These are phyloP conservation scores for Neosilurus hyrtlii DNA, from an alignment of 2,797 vertebrate genomes.

Conservation along the genomic window DNA sequence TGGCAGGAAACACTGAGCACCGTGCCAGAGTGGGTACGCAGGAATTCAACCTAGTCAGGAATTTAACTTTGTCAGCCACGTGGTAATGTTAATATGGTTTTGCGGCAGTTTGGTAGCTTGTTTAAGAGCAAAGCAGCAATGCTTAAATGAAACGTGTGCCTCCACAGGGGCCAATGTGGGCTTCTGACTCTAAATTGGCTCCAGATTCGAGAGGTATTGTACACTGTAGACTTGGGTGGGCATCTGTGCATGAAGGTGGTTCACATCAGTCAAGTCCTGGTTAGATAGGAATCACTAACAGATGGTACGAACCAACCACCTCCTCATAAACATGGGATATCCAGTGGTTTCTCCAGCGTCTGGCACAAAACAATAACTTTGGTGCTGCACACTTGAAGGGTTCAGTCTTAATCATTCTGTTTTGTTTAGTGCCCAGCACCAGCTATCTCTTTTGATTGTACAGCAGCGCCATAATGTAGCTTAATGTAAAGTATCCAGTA, in stretches of 20 bases:
- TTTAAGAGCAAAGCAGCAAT: slow-evolving; percentile 20
- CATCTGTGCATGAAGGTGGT: slow-evolving; percentile 68
- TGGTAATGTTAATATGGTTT: slow-evolving; percentile 37
- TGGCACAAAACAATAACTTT: slow-evolving; percentile 1
- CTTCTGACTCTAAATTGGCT: slow-evolving; percentile 41
- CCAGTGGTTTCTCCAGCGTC: slow-evolving; percentile 22
- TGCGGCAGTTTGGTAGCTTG: slow-evolving; percentile 39
- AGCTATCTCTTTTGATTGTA: not conserved
- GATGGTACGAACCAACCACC: slow-evolving; percentile 59
- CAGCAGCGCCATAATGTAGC: not conserved
- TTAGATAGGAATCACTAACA: slow-evolving; percentile 71
- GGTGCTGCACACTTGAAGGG: not conserved
- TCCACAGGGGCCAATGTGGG: slow-evolving; percentile 35
- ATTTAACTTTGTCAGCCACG: slow-evolving; percentile 30
- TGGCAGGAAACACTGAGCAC: not conserved
- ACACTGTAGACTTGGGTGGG: slow-evolving; percentile 67
- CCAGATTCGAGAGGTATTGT: slow-evolving; percentile 32
- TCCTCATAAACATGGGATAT: slow-evolving; percentile 38
- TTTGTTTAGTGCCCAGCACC: not conserved
- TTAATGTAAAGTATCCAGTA: not conserved
- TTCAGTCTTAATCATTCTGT: not conserved
- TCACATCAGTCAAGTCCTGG: slow-evolving; percentile 68
- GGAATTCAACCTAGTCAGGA: slow-evolving; percentile 32
- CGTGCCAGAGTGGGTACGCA: not conserved
- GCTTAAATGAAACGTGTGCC: slow-evolving; percentile 40